Base-by-base conservation (phyloP, 2,113 vertebrate genomes). In the Ctenodactylus gundi region DNA sequence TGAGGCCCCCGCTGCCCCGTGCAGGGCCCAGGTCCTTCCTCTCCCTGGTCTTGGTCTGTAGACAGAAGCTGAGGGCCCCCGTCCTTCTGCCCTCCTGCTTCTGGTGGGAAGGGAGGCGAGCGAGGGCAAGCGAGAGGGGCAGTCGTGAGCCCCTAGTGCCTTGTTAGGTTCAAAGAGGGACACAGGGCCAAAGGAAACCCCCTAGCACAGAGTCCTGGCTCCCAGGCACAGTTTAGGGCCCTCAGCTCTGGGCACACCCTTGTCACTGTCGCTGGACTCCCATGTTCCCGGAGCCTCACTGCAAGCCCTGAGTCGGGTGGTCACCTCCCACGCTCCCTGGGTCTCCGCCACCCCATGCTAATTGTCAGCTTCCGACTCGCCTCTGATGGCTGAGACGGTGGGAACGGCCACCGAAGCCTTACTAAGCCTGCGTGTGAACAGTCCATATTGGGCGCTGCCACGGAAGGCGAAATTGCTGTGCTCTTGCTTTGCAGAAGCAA, bases 381-480 rank as follows among this genome's bases (percentile, higher is more conserved):
- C 55, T 34, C 96, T 84, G 76, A 94, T 75, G 83, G 93, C 62
- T 44, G 58, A 73, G 64, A 86, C 1, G 58, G n/a, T 77, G 88
- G 78, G 77, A 93, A 84, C 92, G 87, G 39, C 92, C 90, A 88
- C 62, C 85, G 58, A 91, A 94, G 90, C 68, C 78, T 36, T 31
- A 57, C 78, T 73, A 91, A 95, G 86, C 88, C 88, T 94, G 57
- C 91, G 41, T 94, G 95, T 96, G 86, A 92, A 93, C 94, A 93
- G 90, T 94, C 96, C 97, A 36, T 94, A 95, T 90, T 94, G 93
- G 95, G 96, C 91, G 89, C 90, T 95, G 44, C 96, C 95, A 97
- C 97, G 97, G 94, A 90, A 97, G 91, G 89, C 84, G 89, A 95
- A 97, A 97, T 97, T 93, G 95, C 88, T 49, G 80, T 94, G 95